Conservation (phyloP, 2,113 vertebrate species). For the Ctenodactylus gundi region DNA sequence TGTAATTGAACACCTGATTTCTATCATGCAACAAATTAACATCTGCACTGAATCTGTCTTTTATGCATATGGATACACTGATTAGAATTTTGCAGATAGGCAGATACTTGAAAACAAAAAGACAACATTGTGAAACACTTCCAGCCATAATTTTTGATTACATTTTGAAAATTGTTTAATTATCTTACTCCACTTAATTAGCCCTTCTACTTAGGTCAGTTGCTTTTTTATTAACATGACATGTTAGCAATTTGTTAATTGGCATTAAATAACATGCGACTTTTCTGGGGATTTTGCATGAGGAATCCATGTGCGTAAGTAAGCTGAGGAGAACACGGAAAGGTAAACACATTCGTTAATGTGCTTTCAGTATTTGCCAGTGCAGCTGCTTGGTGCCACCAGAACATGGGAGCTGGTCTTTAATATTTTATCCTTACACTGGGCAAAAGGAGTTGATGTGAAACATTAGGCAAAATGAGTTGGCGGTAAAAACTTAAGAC, state of each 20-base stretch:
- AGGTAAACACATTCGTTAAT: neutral
- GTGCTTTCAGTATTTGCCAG: neutral
- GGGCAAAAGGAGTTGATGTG: neutral
- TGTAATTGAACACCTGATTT: conserved; percentile 86
- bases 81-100: conserved; percentile 81
- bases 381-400: neutral
- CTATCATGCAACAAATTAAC: conserved; percentile 82
- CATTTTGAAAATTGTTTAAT: conserved; percentile 84
- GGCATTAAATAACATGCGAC: conserved; percentile 76
- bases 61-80: conserved; percentile 78
- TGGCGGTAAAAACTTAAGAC: neutral
- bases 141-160: conserved; percentile 82
- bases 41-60: conserved; percentile 77
- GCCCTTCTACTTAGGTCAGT: conserved; percentile 80
- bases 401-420: neutral
- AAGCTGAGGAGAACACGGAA: neutral
- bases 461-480: neutral
- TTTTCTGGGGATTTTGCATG: conserved; percentile 39
- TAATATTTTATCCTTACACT: neutral
- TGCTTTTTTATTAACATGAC: conserved; percentile 81
- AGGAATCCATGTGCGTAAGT: conserved; percentile 24
- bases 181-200: conserved; percentile 86
- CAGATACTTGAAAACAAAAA: conserved; percentile 81
- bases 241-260: conserved; percentile 81
- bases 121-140: conserved; percentile 83